These are phyloP conservation scores for Mesochorus sp. DNA, from an alignment of 2,888 invertebrate species.

Conservation along the genomic window DNA sequence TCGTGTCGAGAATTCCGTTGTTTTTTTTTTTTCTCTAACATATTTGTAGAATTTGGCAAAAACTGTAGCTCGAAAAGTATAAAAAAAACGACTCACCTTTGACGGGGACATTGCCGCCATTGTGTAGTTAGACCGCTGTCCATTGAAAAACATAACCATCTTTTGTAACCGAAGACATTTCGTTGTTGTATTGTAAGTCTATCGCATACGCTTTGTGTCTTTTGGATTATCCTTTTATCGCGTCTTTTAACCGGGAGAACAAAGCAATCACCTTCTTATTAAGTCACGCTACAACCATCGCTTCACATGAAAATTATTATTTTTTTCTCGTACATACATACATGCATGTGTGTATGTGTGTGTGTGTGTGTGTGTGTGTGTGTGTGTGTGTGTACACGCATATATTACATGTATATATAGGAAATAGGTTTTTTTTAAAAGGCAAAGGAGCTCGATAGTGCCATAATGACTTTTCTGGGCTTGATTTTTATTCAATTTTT, in stretches of 20 bases:
- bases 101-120: conserved; percentile 91
- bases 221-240: background rate
- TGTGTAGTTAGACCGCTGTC: conserved; percentile 83
- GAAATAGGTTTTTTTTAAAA: background rate
- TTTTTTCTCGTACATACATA: conserved; percentile 4
- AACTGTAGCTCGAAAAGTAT: conserved; percentile 16
- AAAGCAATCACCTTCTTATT: conserved; percentile 22
- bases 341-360: background rate
- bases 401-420: background rate
- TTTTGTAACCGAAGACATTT: conserved; percentile 68
- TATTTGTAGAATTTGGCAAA: too few species aligned
- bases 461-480: background rate
- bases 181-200: conserved; percentile 24
- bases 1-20: too few species aligned
- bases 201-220: conserved; percentile 21
- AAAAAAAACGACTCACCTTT: conserved; percentile 84
- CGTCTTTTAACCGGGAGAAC: conserved; percentile 8
- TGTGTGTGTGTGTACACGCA: background rate
- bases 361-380: background rate
- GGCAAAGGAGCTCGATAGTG: background rate
- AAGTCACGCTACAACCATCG: background rate
- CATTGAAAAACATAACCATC: conserved; percentile 78
- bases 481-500: conserved; percentile 14
- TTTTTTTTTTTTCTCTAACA: too few species aligned
- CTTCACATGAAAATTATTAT: conserved; percentile 11